Conservation (phyloP, 2,797 vertebrate species). For the Somateria mollissima region DNA sequence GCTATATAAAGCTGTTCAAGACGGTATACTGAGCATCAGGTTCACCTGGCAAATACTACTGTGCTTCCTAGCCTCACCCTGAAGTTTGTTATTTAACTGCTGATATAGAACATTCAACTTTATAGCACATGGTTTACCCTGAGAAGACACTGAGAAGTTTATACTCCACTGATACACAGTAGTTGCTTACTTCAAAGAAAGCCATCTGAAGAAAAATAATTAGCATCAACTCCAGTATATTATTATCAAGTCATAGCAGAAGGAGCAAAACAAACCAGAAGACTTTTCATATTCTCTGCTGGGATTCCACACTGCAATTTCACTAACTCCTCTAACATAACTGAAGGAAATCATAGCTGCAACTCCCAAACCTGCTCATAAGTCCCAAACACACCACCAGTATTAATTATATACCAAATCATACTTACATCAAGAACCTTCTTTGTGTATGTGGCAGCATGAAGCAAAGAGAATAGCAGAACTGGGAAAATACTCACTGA, state of each 20-base stretch:
- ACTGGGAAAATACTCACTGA: constrained; percentile 99
- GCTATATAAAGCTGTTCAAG: neutral
- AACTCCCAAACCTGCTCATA: neutral
- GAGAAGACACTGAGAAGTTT: neutral
- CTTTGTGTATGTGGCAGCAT: constrained; percentile 96
- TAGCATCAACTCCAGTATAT: neutral
- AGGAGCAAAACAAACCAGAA: neutral
- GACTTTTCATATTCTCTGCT: neutral
- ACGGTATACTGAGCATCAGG: neutral
- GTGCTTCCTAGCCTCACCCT: neutral
- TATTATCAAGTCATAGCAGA: neutral
- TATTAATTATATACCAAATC: accelerated
- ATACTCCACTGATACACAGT: neutral
- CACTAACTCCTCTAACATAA: neutral
- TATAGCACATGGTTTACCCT: neutral
- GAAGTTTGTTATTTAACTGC: neutral
- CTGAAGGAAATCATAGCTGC: neutral
- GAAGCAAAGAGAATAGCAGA: constrained; percentile 96
- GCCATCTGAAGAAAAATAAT: neutral
- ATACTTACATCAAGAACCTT: constrained; percentile 97
- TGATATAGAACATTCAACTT: neutral
- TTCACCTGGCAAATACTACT: neutral
- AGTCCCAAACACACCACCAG: neutral
- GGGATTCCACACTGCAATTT: neutral
- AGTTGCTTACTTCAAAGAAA: neutral